Percentiles rank a stretch among this genome's conserved stretches.
These are phyloP conservation scores for Tor tambroides DNA, from an alignment of 2,113 vertebrate genomes.

Conservation along the genomic window DNA sequence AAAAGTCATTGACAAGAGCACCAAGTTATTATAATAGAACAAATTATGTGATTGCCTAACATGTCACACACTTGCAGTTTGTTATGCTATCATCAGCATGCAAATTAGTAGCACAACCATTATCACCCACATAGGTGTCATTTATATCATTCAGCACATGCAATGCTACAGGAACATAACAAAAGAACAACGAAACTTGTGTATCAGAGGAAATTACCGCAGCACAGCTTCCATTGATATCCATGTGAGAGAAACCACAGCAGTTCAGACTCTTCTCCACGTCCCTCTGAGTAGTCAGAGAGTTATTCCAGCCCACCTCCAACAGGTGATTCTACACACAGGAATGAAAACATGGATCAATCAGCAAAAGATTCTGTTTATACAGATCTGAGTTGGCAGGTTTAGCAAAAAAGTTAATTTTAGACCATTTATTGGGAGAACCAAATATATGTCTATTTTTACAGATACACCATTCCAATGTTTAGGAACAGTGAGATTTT, in stretches of 20 bases:
- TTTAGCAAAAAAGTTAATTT: neutral
- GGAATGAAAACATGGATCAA: neutral
- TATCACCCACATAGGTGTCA: neutral
- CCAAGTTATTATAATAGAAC: neutral
- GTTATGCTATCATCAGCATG: neutral
- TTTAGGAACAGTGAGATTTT: too few species aligned
- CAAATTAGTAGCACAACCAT: neutral
- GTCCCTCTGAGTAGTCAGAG: slow-evolving; percentile 81
- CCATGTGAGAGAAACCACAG: slow-evolving; percentile 84
- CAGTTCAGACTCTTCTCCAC: slow-evolving; percentile 92
- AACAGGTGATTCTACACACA: slow-evolving; percentile 84
- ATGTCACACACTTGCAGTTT: neutral
- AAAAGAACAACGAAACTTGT: neutral
- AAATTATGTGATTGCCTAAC: neutral
- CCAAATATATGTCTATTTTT: neutral
- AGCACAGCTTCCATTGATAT: slow-evolving; percentile 76
- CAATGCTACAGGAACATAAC: neutral
- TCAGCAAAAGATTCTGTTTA: neutral
- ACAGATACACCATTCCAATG: too few species aligned
- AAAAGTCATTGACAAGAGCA: neutral
- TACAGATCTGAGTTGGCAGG: neutral
- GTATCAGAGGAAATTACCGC: slow-evolving; percentile 80
- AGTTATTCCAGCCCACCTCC: slow-evolving; percentile 94
- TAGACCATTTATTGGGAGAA: neutral
- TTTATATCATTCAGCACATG: neutral